Evolutionary conservation across 2,888 invertebrate genomes (phyloP).

Genomic region (Spisula subtruncata): DNA sequence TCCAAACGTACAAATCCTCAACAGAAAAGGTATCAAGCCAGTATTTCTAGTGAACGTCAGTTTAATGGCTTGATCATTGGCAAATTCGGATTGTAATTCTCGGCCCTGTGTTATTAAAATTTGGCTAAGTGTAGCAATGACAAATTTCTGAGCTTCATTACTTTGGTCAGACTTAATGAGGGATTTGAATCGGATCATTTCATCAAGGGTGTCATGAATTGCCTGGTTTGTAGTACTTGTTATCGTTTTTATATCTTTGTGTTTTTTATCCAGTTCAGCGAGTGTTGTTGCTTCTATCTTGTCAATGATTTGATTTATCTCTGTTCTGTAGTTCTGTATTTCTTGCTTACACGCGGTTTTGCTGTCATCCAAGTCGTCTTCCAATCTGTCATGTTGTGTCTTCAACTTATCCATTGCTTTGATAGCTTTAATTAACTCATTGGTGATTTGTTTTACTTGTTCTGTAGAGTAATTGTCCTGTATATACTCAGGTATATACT

Average conservation of each 20-base stretch:
- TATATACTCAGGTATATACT: constrained; percentile 29
- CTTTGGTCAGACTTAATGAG: neutral
- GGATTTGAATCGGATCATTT: neutral
- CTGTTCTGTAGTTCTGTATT: constrained; percentile 5
- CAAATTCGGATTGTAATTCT: neutral
- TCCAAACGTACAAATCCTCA: neutral
- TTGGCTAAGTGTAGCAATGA: neutral
- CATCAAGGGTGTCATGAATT: neutral
- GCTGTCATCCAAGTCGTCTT: neutral
- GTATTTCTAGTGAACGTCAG: constrained; percentile 1
- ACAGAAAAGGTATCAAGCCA: neutral
- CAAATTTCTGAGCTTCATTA: constrained; percentile 15
- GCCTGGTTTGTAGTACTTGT: neutral
- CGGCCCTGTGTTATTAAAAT: neutral
- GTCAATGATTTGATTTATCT: constrained; percentile 3
- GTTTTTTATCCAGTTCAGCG: neutral
- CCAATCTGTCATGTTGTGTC: neutral
- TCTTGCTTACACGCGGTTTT: neutral
- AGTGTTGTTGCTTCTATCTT: constrained; percentile 3
- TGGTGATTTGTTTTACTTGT: neutral
- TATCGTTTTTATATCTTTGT: neutral
- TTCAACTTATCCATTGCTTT: neutral
- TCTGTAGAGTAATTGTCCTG: neutral
- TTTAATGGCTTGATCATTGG: neutral
- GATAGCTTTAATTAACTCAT: neutral